A percentile compares a stretch with the other conserved stretches of the same genome.
phyloP scores from a whole-genome alignment of 1,140 invertebrate species.

The Drosophila sulfurigaster region DNA sequence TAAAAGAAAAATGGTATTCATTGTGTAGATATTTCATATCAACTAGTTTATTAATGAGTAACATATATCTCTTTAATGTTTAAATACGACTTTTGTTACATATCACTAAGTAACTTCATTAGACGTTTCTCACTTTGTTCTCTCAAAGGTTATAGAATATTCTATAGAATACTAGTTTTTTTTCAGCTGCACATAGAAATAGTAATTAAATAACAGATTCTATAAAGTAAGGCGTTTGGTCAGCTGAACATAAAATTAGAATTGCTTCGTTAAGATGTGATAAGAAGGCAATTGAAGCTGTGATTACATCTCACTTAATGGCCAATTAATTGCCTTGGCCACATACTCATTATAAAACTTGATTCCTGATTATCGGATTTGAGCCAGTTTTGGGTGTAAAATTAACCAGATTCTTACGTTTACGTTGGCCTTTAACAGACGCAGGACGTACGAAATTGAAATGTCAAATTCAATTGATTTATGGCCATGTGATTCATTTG shows the following conservation, averaged over 20 bases:
- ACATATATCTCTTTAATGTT: too few relatives aligned
- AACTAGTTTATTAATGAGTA: too few relatives aligned
- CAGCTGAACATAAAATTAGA: background rate
- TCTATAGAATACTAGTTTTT: too few relatives aligned
- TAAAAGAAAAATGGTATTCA: too few relatives aligned
- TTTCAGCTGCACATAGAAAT: too few relatives aligned
- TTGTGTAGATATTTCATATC: too few relatives aligned
- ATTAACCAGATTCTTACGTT: constrained; percentile 6
- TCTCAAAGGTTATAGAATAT: too few relatives aligned
- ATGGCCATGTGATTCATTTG: constrained; percentile 59
- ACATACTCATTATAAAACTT: background rate
- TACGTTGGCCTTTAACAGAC: background rate
- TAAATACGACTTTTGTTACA: too few relatives aligned
- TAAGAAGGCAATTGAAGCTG: background rate
- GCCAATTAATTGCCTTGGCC: background rate
- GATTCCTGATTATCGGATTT: constrained; percentile 9
- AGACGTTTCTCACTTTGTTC: too few relatives aligned
- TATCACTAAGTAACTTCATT: too few relatives aligned
- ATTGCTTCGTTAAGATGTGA: background rate
- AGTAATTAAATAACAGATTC: too few relatives aligned
- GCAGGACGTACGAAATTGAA: constrained; percentile 57
- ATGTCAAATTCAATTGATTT: constrained; percentile 77
- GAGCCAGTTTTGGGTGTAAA: constrained; percentile 2
- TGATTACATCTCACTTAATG: background rate
- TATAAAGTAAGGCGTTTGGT: background rate